Conservation (phyloP, 53 echinoderm and acorn worm species). For the Echinarachnius parma region DNA sequence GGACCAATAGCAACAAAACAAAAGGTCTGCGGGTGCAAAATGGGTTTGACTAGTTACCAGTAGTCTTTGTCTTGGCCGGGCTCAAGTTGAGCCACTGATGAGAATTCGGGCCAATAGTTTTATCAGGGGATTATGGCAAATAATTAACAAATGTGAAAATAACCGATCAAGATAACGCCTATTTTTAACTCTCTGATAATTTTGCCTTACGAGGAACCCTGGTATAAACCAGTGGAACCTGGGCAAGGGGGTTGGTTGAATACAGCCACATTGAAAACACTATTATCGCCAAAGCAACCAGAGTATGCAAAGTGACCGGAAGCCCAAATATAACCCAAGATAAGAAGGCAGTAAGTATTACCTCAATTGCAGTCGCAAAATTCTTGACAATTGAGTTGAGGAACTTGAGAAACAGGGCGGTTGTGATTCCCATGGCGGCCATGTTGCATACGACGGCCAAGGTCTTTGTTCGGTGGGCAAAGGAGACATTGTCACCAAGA, state of each 20-base stretch:
- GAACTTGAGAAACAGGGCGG: slow-evolving; percentile 71
- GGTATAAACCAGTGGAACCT: neutral
- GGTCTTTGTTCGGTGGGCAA: slow-evolving; percentile 39
- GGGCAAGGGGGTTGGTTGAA: slow-evolving; percentile 52
- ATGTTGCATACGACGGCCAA: slow-evolving; percentile 61
- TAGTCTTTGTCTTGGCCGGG: no score
- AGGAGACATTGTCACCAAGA: neutral
- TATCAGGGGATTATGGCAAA: no score
- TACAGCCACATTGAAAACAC: slow-evolving; percentile 60
- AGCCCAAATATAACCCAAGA: slow-evolving; percentile 59
- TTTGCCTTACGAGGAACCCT: slow-evolving; percentile 9
- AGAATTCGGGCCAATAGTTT: no score
- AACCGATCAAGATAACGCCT: no score
- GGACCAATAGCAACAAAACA: no score
- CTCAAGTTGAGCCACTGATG: no score
- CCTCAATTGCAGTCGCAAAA: slow-evolving; percentile 78
- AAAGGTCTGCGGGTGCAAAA: no score
- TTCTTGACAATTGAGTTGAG: slow-evolving; percentile 93
- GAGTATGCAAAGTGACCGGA: slow-evolving; percentile 42
- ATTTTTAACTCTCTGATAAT: neutral
- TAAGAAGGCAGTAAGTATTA: slow-evolving; percentile 59
- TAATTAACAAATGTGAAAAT: no score
- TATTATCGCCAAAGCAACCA: slow-evolving; percentile 59
- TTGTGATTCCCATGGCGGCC: slow-evolving; percentile 74
- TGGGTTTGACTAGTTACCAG: no score